These are phyloP conservation scores for Oryzias woworae DNA, from an alignment of 2,113 vertebrate species.

Conservation along the genomic window DNA sequence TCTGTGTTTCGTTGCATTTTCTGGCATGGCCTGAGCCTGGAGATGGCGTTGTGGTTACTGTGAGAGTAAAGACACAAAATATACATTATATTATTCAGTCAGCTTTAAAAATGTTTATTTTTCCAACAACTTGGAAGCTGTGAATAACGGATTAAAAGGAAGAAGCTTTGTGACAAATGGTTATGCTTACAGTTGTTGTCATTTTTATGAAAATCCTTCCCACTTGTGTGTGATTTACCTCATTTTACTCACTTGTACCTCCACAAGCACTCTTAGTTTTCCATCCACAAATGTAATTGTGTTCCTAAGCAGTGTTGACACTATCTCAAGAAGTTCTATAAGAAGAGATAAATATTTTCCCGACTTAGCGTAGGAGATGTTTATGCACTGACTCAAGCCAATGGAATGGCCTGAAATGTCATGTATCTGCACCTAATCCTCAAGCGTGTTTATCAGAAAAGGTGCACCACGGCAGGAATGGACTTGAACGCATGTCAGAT, in stretches of 20 bases:
- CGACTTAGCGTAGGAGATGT: slow-evolving; percentile 65
- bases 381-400: slow-evolving; percentile 66
- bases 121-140: no score
- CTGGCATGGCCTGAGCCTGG: slow-evolving; percentile 92
- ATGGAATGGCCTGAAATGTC: slow-evolving; percentile 69
- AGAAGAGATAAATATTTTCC: slow-evolving; percentile 76
- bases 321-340: slow-evolving; percentile 70
- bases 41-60: slow-evolving; percentile 90
- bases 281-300: slow-evolving; percentile 64
- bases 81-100: neutral
- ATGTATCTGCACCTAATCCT: slow-evolving; percentile 63
- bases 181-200: no score
- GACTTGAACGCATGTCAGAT: slow-evolving; percentile 48
- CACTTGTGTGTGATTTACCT: slow-evolving; percentile 8
- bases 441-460: slow-evolving; percentile 49
- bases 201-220: slow-evolving; percentile 4
- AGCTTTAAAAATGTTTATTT: no score
- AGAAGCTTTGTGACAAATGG: no score
- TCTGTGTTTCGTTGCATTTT: slow-evolving; percentile 96
- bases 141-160: no score
- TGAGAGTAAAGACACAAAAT: neutral
- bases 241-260: slow-evolving; percentile 46
- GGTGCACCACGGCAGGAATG: slow-evolving; percentile 36
- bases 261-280: slow-evolving; percentile 58
- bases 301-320: slow-evolving; percentile 70